phyloP scores from a whole-genome alignment of 2,113 vertebrate genomes.

The Hypomesus transpacificus region DNA sequence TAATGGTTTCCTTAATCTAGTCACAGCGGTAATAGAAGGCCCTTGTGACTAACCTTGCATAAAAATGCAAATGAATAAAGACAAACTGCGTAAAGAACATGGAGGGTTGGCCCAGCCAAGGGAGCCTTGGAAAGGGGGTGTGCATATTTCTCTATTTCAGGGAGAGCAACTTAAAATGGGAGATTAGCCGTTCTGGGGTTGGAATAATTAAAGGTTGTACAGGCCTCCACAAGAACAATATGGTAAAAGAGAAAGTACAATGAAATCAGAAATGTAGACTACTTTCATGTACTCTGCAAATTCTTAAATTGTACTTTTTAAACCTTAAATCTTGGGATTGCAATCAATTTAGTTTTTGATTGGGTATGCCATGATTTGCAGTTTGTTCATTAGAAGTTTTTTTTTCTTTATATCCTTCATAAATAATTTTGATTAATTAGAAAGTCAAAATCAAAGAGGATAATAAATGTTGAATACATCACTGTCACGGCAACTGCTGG shows the following conservation, averaged over 20 bases:
- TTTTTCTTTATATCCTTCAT: slow-evolving; percentile 65
- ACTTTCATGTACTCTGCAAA: too few species aligned
- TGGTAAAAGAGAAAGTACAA: neutral
- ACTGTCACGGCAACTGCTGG: slow-evolving; percentile 75
- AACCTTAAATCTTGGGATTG: neutral
- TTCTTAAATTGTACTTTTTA: neutral
- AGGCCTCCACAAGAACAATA: neutral
- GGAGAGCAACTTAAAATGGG: slow-evolving; percentile 48
- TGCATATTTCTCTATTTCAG: slow-evolving; percentile 68
- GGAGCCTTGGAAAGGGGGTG: slow-evolving; percentile 68
- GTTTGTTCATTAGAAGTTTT: slow-evolving; percentile 63
- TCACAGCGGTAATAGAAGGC: slow-evolving; percentile 66
- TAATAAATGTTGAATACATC: slow-evolving; percentile 78
- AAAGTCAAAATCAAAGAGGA: slow-evolving; percentile 76
- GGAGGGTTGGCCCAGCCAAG: slow-evolving; percentile 52
- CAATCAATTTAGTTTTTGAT: slow-evolving; percentile 37
- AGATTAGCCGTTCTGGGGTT: slow-evolving; percentile 46
- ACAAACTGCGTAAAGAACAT: slow-evolving; percentile 60
- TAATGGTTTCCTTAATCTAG: slow-evolving; percentile 74
- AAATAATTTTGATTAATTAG: slow-evolving; percentile 83
- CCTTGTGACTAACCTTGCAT: slow-evolving; percentile 69
- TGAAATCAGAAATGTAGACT: neutral
- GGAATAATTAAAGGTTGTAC: slow-evolving; percentile 11
- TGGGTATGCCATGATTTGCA: slow-evolving; percentile 60
- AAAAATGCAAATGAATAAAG: slow-evolving; percentile 74